phyloP scores from a whole-genome alignment of 2,888 invertebrate species.

The Conistra vaccinii region DNA sequence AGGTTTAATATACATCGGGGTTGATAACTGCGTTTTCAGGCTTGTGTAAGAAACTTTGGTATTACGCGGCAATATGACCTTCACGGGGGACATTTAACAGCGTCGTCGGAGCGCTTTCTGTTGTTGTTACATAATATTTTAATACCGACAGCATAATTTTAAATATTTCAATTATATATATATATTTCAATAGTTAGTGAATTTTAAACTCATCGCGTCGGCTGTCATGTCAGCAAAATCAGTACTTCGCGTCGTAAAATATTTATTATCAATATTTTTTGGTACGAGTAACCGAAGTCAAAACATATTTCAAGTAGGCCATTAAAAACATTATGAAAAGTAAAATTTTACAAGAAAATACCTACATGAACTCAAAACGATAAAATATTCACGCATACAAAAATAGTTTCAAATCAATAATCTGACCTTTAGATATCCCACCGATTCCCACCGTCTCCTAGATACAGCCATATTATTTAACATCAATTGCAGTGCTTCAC shows the following conservation, averaged over 20 bases:
- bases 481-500: constrained; percentile 17
- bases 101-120: not conserved
- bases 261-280: not conserved
- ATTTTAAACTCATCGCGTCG: not conserved
- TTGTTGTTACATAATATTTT: not conserved
- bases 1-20: not conserved
- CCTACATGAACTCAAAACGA: not conserved
- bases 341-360: not conserved
- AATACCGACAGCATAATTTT: not conserved
- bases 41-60: not conserved
- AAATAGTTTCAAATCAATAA: constrained; percentile 32
- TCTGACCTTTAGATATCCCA: constrained; percentile 1
- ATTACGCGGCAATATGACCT: not conserved
- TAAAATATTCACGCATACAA: not conserved
- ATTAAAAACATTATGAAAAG: too few species aligned
- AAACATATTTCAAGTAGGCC: too few species aligned
- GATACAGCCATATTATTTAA: not conserved
- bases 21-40: constrained; percentile 22
- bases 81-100: constrained; percentile 7
- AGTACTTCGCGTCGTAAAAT: not conserved
- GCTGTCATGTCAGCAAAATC: not conserved
- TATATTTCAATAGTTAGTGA: not conserved
- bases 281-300: not conserved
- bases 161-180: not conserved
- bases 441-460: not conserved